Evolutionary conservation across 2,113 vertebrate genomes (phyloP).

Genomic region (Hemicordylus capensis): DNA sequence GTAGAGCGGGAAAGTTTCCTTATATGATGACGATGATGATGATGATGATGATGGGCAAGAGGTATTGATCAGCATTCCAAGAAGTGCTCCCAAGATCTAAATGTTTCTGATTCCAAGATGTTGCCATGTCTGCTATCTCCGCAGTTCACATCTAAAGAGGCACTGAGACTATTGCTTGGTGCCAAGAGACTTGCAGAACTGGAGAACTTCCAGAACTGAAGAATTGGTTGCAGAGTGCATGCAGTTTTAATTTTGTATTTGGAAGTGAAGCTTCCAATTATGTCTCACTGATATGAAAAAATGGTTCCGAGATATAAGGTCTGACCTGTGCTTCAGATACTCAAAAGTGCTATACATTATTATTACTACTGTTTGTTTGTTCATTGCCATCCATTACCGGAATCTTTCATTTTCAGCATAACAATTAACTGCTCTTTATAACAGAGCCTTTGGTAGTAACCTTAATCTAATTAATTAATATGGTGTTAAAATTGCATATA

Average conservation of each 20-base stretch:
- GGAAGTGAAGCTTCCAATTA: background rate
- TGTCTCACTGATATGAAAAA: background rate
- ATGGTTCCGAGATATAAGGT: background rate
- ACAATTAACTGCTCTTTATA: background rate
- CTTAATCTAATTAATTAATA: conserved; percentile 20
- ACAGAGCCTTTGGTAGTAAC: background rate
- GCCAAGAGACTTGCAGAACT: background rate
- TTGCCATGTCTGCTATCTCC: background rate
- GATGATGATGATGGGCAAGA: background rate
- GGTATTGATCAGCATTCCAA: background rate
- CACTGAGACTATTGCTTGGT: too few species aligned
- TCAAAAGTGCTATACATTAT: background rate
- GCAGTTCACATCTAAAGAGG: background rate
- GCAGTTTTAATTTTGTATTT: background rate
- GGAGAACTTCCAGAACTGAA: background rate
- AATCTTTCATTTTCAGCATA: background rate
- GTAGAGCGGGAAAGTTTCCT: too few species aligned
- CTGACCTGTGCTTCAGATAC: background rate
- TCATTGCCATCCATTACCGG: background rate
- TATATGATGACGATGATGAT: too few species aligned
- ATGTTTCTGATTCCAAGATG: background rate
- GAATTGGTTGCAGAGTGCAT: too few species aligned
- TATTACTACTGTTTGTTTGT: too few species aligned
- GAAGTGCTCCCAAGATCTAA: background rate
- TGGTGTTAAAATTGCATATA: conserved; percentile 3